Conservation (phyloP, 2,797 vertebrate species). For the Liparis tanakae region DNA sequence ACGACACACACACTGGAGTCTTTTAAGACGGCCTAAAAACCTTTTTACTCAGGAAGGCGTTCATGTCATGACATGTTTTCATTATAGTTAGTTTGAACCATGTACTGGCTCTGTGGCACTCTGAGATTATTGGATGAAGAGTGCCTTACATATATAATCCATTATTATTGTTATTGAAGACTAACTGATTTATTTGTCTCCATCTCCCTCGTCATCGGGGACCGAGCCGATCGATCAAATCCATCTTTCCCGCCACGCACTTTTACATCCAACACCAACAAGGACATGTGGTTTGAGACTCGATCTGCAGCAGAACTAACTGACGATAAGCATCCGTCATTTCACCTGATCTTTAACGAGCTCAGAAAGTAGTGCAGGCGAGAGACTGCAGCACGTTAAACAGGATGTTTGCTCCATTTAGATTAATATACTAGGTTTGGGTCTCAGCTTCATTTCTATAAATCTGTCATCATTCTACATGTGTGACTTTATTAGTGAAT, state of each 20-base stretch:
- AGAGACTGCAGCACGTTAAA: neutral
- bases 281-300: constrained; percentile 32
- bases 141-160: too few species aligned
- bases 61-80: too few species aligned
- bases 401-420: neutral
- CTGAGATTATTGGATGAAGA: too few species aligned
- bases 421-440: neutral
- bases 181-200: constrained; percentile 36
- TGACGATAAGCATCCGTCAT: constrained; percentile 59
- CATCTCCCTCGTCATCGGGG: constrained; percentile 31
- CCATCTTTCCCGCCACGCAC: constrained; percentile 29
- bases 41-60: too few species aligned
- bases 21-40: too few species aligned
- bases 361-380: constrained; percentile 14
- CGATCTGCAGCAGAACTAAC: constrained; percentile 42
- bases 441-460: neutral
- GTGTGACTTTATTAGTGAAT: constrained; percentile 6
- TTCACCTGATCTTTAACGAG: constrained; percentile 40
- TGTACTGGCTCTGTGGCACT: too few species aligned
- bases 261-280: constrained; percentile 57
- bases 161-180: neutral
- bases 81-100: too few species aligned
- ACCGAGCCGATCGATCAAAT: constrained; percentile 45
- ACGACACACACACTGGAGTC: too few species aligned
- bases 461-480: neutral